Percentiles rank a stretch among this genome's conserved stretches.
Conservation (phyloP, 2,113 vertebrate genomes). For the Calypte anna region DNA sequence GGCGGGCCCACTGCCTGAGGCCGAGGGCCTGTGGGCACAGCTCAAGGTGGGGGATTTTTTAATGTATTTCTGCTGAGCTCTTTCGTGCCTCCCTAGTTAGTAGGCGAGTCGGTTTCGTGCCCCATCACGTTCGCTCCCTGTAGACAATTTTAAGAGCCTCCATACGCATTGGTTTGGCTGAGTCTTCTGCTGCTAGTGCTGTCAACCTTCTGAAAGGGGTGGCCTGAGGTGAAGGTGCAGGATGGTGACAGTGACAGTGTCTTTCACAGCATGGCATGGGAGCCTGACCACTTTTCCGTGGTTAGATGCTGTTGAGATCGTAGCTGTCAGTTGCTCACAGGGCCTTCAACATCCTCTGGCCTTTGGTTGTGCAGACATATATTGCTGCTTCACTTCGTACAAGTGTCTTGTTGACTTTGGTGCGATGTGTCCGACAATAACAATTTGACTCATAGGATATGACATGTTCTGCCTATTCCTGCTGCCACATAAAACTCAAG, state of each 20-base stretch:
- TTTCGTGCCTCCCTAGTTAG: no score
- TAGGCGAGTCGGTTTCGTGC: neutral
- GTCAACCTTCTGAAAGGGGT: fast-evolving
- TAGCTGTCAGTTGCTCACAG: fast-evolving
- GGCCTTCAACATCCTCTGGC: neutral
- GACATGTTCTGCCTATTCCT: neutral
- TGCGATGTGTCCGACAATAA: neutral
- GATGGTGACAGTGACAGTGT: fast-evolving
- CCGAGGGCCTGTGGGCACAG: fast-evolving
- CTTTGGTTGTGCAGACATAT: fast-evolving
- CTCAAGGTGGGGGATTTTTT: fast-evolving
- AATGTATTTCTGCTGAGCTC: neutral
- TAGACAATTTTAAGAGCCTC: neutral
- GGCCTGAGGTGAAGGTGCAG: neutral
- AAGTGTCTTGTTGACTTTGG: fast-evolving
- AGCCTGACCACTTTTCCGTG: fast-evolving
- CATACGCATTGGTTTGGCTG: fast-evolving
- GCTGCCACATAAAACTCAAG: neutral
- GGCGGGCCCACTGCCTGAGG: neutral
- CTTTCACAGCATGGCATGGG: neutral
- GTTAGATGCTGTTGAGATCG: no score
- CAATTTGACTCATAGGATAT: neutral
- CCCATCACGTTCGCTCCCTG: fast-evolving
- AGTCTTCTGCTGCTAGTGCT: neutral
- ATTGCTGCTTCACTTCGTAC: neutral